Evolutionary conservation across 1,140 invertebrate genomes (phyloP).

Genomic region (Drosophila arawakana): DNA sequence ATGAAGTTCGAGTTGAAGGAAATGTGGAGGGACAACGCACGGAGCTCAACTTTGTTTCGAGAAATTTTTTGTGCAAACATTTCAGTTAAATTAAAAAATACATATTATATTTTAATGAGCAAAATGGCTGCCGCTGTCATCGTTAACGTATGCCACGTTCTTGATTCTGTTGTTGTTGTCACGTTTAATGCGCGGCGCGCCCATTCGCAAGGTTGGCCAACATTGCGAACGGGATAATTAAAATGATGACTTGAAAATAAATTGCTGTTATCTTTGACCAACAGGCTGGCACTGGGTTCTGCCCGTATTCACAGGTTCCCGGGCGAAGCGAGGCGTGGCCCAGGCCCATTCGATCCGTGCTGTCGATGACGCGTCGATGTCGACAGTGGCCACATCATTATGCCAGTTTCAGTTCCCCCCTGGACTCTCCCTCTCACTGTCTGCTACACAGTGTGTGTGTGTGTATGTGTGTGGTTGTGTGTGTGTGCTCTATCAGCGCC

Average conservation of each 20-base stretch:
- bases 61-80: slow-evolving; percentile 84
- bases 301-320: not conserved
- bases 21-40: slow-evolving; percentile 38
- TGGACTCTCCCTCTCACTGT: slow-evolving; percentile 3
- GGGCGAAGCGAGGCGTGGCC: no score
- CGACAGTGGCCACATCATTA: slow-evolving; percentile 72
- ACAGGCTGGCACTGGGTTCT: slow-evolving; percentile 59
- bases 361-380: slow-evolving; percentile 81
- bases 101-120: slow-evolving; percentile 85
- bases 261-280: slow-evolving; percentile 84
- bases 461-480: slow-evolving; percentile 28
- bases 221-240: slow-evolving; percentile 84
- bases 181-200: slow-evolving; percentile 76
- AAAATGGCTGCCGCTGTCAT: slow-evolving; percentile 70
- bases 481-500: slow-evolving; percentile 81
- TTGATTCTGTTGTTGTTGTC: slow-evolving; percentile 57
- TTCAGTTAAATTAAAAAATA: slow-evolving; percentile 84
- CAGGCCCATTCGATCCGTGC: slow-evolving; percentile 32
- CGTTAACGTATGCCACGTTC: slow-evolving; percentile 17
- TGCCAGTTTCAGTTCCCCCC: slow-evolving; percentile 27
- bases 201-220: slow-evolving; percentile 71
- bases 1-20: slow-evolving; percentile 14
- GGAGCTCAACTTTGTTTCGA: slow-evolving; percentile 77
- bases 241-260: slow-evolving; percentile 85
- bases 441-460: not conserved